Evolutionary conservation across 2,113 vertebrate genomes (phyloP), one percentile per base, ranked within the genome.

Genomic region (Tautogolabrus adspersus): DNA sequence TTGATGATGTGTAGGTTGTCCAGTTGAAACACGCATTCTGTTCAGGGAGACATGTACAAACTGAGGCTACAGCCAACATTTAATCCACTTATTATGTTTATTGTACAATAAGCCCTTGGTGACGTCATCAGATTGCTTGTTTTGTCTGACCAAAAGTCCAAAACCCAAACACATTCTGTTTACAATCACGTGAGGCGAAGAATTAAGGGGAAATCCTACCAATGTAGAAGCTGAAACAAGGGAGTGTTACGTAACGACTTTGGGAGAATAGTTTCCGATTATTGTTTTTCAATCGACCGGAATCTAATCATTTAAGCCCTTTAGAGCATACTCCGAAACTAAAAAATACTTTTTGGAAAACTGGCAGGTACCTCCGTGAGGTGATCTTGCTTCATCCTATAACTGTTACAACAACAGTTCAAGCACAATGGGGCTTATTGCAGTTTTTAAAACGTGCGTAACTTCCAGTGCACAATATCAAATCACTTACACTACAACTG

Each of bases 381-480:
- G 56, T 77, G 49, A 60, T 63, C 52, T 59, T 52, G 67, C 23
- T 51, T 40, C 3, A 42, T 72, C 42, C 60, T 49, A 5, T 40
- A 46, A 34, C 38, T 22, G 18, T 47, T 57, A 37, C 51, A 22
- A 46, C 37, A 42, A 34, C 26, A 52, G 65, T 62, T 82, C 37
- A 67, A 60, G 37, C 11, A 60, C 47, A 40, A 23, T 68, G n/a
- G 10, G 49, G 42, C 54, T 65, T 61, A 66, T 26, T 46, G 2
- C 21, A 13, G 13, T 75, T 61, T 40, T 78, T 72, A 23, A 34
- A n/a, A 51, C n/a, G 19, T 16, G 37, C 26, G 66, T 56, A 34
- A 81, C 60, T 68, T 59, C 15, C 63, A 44, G 15, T 54, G 38
- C 22, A 37, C 46, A 10, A 22, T 67, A 73, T 66, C 22, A 52